Evolutionary conservation across 1,140 invertebrate genomes (phyloP), one percentile per base, ranked within the genome.

Genomic region (Mycetomoellerius zeteki): DNA sequence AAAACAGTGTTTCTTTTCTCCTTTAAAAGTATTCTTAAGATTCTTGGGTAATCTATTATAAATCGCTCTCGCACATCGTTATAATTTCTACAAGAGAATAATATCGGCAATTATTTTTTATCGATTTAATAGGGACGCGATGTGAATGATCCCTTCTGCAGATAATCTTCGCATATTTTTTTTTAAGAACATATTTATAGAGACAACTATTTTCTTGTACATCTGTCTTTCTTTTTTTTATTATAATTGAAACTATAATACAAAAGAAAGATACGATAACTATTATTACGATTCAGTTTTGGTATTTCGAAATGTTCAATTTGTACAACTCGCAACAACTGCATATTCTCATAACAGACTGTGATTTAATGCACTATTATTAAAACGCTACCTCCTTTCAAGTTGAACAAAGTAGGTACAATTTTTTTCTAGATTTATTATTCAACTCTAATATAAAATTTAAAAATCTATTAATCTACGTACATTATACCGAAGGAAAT

Each of bases 401-500:
- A 69, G 5, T 7, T 50, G 21, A 69, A 27, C 14, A 27, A 69
- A 8, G 54, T 21, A 43, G 5, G 33, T 50, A 50, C 0, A 24
- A 24, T 27, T 47, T 27, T 67, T 69, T 37, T 64, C 19, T 30
- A 14, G 8, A 37, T 67, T 67, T 8, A 43, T 67, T n/a, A 24
- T 50, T 50, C n/a, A 16, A 43, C 10, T 43, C 19, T 43, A n/a
- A 21, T 21, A 37, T 19, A 56, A 58, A 58, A 58, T 58, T 37
- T 6, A 4, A 24, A 75, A 47, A 69, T 69, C n/a, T 75, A 75
- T 75, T 24, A 58, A 75, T 43, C 1, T 43, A 58, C 14, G 7
- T 30, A 30, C 47, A n/a, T 72, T 58, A 43, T 7, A 54, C 86
- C 76, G 75, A 76, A 90, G 82, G 64, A 90, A 88, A 88, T 86